Evolutionary conservation across 2,797 vertebrate species (phyloP).

Genomic region (Delichon dasypus): DNA sequence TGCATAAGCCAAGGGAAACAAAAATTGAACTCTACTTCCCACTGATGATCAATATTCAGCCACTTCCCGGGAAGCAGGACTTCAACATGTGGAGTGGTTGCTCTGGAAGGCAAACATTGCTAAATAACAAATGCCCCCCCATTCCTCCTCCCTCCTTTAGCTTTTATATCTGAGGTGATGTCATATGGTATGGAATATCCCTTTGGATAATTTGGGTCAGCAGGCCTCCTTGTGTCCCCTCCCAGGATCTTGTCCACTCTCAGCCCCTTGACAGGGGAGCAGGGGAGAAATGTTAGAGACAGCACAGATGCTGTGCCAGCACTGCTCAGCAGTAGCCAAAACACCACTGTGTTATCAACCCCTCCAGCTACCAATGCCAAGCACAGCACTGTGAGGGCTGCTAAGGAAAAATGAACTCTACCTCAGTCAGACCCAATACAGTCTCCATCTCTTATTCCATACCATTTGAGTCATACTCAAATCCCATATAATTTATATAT

Average conservation of each 20-base stretch:
- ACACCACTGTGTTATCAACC: background rate
- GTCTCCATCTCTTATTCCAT: background rate
- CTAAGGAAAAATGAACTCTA: background rate
- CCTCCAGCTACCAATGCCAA: background rate
- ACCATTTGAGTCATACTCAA: too few relatives aligned
- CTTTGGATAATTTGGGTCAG: background rate
- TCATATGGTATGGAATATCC: background rate
- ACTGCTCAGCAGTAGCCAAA: background rate
- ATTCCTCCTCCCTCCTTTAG: background rate
- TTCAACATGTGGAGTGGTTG: fast-evolving
- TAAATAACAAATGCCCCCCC: background rate
- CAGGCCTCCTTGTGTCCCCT: background rate
- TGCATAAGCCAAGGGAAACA: background rate
- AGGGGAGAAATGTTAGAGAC: background rate
- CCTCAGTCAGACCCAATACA: background rate
- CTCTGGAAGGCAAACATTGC: background rate
- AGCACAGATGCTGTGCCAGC: background rate
- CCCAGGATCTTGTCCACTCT: background rate
- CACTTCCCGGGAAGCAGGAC: background rate
- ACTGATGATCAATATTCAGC: background rate
- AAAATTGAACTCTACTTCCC: background rate
- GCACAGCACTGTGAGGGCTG: background rate
- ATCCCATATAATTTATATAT: too few relatives aligned
- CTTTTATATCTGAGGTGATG: background rate
- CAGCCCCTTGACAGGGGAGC: background rate